phyloP scores from a whole-genome alignment of 1,140 invertebrate species.

The Brachionus plicatilis region DNA sequence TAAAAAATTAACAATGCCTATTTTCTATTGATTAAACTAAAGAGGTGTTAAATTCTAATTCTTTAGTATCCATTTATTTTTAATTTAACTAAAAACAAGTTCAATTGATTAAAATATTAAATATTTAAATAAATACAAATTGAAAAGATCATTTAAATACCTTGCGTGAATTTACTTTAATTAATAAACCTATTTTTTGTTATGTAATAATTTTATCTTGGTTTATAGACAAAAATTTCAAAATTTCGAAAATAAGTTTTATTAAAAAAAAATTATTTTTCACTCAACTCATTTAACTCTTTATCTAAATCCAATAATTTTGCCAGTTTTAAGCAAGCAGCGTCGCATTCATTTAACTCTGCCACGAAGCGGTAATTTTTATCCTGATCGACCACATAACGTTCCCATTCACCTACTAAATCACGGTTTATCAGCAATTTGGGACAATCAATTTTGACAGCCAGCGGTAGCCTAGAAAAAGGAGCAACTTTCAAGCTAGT shows the following conservation, averaged over 20 bases:
- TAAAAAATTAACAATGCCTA: no score
- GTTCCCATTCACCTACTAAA: slow-evolving; percentile 4
- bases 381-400: not conserved
- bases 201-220: no score
- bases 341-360: slow-evolving; percentile 3
- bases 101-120: no score
- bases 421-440: slow-evolving; percentile 23
- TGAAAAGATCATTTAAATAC: no score
- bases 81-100: no score
- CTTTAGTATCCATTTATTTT: no score
- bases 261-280: not conserved
- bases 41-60: no score
- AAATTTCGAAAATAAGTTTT: not conserved
- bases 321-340: not conserved
- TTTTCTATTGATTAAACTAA: no score
- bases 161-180: no score
- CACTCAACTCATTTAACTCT: not conserved
- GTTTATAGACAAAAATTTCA: not conserved
- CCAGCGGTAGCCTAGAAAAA: slow-evolving; percentile 59
- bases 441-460: not conserved
- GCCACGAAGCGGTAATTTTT: not conserved
- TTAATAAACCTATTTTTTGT: no score
- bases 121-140: no score
- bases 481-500: slow-evolving; percentile 89
- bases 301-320: not conserved